These are phyloP conservation scores for Scolanthus callimorphus DNA, from an alignment of 92 coral and sea anemone genomes.

Conservation along the genomic window DNA sequence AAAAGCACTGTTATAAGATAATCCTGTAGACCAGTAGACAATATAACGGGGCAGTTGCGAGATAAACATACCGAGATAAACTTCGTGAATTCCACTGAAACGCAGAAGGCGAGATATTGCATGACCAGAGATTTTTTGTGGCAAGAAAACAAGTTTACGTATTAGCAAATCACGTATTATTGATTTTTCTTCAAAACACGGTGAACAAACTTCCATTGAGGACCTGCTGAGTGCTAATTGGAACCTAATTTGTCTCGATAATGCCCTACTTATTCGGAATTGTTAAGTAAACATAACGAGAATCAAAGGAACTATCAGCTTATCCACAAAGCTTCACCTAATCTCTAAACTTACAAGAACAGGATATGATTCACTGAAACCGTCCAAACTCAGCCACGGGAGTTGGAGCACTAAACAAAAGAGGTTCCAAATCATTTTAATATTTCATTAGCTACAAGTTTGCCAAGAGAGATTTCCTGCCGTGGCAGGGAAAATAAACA, in stretches of 20 bases:
- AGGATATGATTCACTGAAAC: background rate
- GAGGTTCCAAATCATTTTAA: slow-evolving; percentile 17
- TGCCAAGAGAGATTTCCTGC: slow-evolving; percentile 1
- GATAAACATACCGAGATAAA: no score
- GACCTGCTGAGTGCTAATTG: slow-evolving; percentile 89
- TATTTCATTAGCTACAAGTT: slow-evolving; percentile 10
- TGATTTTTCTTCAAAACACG: slow-evolving; percentile 34
- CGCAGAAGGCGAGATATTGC: no score
- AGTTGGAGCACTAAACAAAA: background rate
- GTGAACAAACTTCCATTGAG: slow-evolving; percentile 37
- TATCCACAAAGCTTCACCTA: background rate
- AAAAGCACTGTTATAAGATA: no score
- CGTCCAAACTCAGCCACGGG: background rate
- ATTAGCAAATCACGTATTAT: slow-evolving; percentile 60
- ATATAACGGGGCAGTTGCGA: no score
- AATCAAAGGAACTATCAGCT: background rate
- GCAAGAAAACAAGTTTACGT: slow-evolving; percentile 24
- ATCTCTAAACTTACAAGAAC: background rate
- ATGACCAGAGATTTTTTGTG: background rate
- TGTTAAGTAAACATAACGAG: background rate
- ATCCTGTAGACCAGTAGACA: no score
- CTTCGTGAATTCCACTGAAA: no score
- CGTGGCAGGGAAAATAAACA: background rate
- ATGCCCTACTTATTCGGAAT: slow-evolving; percentile 20
- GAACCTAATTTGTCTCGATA: slow-evolving; percentile 79